A percentile compares a stretch with the other conserved stretches of the same genome.
Evolutionary conservation across 2,888 invertebrate genomes (phyloP).

Genomic region (Athalia circularis): DNA sequence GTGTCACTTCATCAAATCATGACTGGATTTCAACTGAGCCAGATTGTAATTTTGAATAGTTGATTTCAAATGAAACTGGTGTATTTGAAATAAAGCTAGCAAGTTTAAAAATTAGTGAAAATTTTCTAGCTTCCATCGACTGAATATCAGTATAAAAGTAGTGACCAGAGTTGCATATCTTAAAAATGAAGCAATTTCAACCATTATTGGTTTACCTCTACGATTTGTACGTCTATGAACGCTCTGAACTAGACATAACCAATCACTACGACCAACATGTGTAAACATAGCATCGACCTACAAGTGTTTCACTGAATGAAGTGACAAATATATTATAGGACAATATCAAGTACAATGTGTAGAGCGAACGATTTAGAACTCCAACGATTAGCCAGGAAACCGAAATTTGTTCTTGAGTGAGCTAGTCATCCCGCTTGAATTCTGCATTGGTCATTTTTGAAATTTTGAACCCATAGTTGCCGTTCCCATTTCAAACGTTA

Average conservation of each 20-base stretch:
- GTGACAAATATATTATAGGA: conserved; percentile 25
- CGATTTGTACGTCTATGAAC: conserved; percentile 24
- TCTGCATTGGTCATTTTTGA: conserved; percentile 71
- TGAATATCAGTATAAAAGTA: not conserved
- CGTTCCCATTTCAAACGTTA: conserved; percentile 61
- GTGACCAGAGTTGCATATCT: not conserved
- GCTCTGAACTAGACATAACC: conserved; percentile 64
- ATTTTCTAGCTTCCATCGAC: not conserved
- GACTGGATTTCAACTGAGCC: too few relatives aligned
- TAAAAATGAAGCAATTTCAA: not conserved
- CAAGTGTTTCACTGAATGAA: not conserved
- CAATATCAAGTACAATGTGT: conserved; percentile 66
- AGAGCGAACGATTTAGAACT: conserved; percentile 78
- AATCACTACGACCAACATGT: conserved; percentile 58
- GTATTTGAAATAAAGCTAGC: not conserved
- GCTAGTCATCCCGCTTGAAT: conserved; percentile 69
- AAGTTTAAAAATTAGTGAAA: not conserved
- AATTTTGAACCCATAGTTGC: conserved; percentile 69
- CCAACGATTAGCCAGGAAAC: conserved; percentile 66
- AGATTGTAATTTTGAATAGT: not conserved
- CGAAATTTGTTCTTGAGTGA: conserved; percentile 52
- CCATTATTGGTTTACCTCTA: conserved; percentile 31
- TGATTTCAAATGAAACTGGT: not conserved
- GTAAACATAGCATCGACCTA: conserved; percentile 51
- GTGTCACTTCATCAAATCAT: too few relatives aligned